Conservation (phyloP, 2,113 vertebrate species). For the Epinephelus fuscoguttatus region DNA sequence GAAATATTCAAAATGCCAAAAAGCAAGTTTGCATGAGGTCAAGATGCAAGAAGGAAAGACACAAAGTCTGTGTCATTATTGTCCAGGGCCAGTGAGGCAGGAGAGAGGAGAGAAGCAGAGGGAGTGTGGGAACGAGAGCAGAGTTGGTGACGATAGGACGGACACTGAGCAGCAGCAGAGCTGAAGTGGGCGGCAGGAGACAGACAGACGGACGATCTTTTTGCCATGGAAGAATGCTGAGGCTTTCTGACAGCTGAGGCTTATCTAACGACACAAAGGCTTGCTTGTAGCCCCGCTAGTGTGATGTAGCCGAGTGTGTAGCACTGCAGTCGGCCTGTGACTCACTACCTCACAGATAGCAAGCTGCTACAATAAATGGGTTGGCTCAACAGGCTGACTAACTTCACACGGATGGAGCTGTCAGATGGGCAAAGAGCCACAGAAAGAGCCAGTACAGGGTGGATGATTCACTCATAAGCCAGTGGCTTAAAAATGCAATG, state of each 20-base stretch:
- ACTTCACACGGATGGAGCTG: conserved; percentile 34
- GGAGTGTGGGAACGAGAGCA: conserved; percentile 40
- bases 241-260: conserved; percentile 82
- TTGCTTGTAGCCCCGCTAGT: conserved; percentile 63
- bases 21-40: neutral
- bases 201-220: conserved; percentile 70
- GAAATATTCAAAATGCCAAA: neutral
- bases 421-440: conserved; percentile 12
- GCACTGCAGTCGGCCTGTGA: conserved; percentile 55
- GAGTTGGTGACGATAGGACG: conserved; percentile 44
- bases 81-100: conserved; percentile 20
- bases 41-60: conserved; percentile 9
- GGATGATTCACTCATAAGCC: neutral
- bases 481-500: neutral
- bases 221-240: conserved; percentile 78
- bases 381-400: conserved; percentile 14
- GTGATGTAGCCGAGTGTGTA: conserved; percentile 33
- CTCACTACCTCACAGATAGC: conserved; percentile 48
- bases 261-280: conserved; percentile 78
- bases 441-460: neutral
- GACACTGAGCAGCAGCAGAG: conserved; percentile 50
- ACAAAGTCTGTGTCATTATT: neutral
- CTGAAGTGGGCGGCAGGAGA: conserved; percentile 65
- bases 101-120: conserved; percentile 1
- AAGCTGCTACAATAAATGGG: conserved; percentile 43